Percentiles rank a stretch among this genome's conserved stretches.
Conservation (phyloP, 2,888 invertebrate genomes). For the Drosophila putrida region DNA sequence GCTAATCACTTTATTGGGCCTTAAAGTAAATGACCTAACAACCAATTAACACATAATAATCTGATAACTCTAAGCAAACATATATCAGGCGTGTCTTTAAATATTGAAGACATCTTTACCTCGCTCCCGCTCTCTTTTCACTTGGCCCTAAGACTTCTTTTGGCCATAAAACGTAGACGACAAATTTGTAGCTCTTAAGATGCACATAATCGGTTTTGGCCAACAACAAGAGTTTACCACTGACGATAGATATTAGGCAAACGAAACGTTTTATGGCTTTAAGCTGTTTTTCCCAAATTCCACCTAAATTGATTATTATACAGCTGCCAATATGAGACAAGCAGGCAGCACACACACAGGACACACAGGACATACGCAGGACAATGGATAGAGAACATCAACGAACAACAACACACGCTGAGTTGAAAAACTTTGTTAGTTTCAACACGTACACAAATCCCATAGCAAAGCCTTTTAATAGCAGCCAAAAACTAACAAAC, state of each 20-base stretch:
- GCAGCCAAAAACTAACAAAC: slow-evolving; percentile 81
- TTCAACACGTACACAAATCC: slow-evolving; percentile 82
- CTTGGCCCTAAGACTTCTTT: slow-evolving; percentile 2
- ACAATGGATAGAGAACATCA: slow-evolving; percentile 13
- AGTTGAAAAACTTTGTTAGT: slow-evolving; percentile 70
- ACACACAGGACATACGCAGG: slow-evolving; percentile 14
- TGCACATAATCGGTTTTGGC: slow-evolving; percentile 65
- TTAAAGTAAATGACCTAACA: slow-evolving; percentile 5
- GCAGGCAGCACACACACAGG: slow-evolving; percentile 1
- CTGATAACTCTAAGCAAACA: slow-evolving; percentile 2
- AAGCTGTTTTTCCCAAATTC: slow-evolving; percentile 73
- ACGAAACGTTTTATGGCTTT: slow-evolving; percentile 72
- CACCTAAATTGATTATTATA: slow-evolving; percentile 78
- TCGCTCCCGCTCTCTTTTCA: neutral
- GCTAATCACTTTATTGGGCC: slow-evolving; percentile 1
- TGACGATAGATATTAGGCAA: slow-evolving; percentile 28
- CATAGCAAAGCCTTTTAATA: slow-evolving; percentile 80
- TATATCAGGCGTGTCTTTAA: neutral
- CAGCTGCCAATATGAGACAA: slow-evolving; percentile 43
- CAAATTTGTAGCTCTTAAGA: slow-evolving; percentile 67
- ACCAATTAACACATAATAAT: slow-evolving; percentile 28
- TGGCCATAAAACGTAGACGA: slow-evolving; percentile 57
- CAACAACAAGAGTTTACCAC: neutral
- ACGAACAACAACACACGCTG: neutral
- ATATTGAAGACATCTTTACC: slow-evolving; percentile 6